Evolutionary conservation across 2,797 vertebrate species (phyloP), one percentile per base, ranked within the genome.

Genomic region (Denticeps clupeoides): DNA sequence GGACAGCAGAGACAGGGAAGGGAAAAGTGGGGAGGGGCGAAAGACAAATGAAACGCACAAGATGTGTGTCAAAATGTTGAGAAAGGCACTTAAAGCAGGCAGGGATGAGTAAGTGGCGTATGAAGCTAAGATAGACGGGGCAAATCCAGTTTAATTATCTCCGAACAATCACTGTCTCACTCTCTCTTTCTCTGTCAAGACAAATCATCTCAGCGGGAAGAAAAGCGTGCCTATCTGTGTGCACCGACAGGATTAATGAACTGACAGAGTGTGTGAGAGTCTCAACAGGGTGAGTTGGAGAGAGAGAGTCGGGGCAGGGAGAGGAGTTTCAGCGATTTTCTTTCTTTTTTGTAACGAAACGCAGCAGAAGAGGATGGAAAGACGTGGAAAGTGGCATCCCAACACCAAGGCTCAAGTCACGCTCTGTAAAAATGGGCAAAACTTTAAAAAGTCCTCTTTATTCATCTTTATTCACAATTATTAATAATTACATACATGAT

Each of bases 31-130:
- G 9, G 2, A 2, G 10, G 7, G 8, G 11, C 31, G 21, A 32
- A 53, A 59, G 51, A 66, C 53, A 62, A 25, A n/a, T 47, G 61
- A 60, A 56, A 64, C 60, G 69, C 53, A 59, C 47, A 26, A 18
- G 47, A 33, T 23, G 51, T 11, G 49, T 67, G 68, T 71, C 70
- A 62, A 49, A 57, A 65, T 63, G 62, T 60, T 73, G 69, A 75
- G 55, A 71, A 65, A 63, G 60, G 58, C 54, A 54, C 58, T 67
- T 61, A 60, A 62, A 72, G 62, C 69, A 72, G 67, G 64, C 69
- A 59, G 62, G 23, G 22, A 56, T 42, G 56, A 37, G 35, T 67
- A 58, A 70, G 53, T n/a, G 45, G 69, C 68, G 63, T 59, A 47
- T 56, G 61, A 60, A 63, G 57, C 42, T 55, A 51, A 53, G 55